These are phyloP conservation scores for Sphyrna mokarran DNA, from an alignment of 2,113 vertebrate species.

Conservation along the genomic window DNA sequence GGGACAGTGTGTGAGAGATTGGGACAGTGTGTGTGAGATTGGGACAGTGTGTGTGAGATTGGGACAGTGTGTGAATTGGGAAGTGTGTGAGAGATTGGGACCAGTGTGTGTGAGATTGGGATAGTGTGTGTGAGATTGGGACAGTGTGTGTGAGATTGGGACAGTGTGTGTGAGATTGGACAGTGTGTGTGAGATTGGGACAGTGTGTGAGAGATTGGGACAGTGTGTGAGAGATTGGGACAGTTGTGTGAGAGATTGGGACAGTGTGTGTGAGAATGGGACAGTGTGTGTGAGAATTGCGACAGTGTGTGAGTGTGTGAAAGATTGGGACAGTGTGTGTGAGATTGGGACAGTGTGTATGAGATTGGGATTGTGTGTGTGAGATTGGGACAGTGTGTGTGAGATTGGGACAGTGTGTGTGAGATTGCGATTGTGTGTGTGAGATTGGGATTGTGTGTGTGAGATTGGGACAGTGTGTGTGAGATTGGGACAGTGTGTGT, in stretches of 20 bases:
- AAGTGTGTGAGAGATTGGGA: background rate
- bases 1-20: too few species aligned
- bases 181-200: background rate
- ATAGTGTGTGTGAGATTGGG: too few species aligned
- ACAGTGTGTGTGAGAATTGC: too few species aligned
- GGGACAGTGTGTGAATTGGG: background rate
- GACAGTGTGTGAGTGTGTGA: too few species aligned
- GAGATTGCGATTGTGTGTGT: background rate
- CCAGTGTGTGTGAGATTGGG: background rate
- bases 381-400: background rate
- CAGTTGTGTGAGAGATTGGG: too few species aligned
- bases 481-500: background rate
- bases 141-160: too few species aligned
- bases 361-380: too few species aligned
- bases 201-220: background rate
- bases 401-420: background rate
- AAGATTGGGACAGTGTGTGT: too few species aligned
- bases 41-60: background rate
- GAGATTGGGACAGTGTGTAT: too few species aligned
- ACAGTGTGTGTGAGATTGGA: background rate
- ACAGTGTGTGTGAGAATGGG: too few species aligned
- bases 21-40: too few species aligned
- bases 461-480: background rate
- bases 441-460: background rate
- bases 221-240: too few species aligned